These are phyloP conservation scores for Synergus japonicus DNA, from an alignment of 2,888 invertebrate genomes.

Conservation along the genomic window DNA sequence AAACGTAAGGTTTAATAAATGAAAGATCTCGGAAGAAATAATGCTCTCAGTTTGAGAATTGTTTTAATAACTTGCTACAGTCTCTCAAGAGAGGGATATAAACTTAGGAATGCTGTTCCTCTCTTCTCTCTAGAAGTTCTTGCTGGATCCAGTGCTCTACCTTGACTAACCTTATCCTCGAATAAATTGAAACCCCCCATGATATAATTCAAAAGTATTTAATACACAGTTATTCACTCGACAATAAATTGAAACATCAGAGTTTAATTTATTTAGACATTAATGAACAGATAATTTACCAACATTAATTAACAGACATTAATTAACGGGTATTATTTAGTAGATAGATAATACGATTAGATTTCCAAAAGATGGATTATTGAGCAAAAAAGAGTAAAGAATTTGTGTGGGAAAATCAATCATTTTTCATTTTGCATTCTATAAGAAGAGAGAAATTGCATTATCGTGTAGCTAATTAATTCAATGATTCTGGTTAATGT, in stretches of 20 bases:
- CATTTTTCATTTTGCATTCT: background rate
- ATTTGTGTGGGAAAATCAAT: background rate
- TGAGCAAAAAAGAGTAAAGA: background rate
- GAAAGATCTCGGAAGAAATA: conserved; percentile 13
- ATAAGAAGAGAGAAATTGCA: background rate
- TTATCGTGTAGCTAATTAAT: conserved; percentile 31
- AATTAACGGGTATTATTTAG: background rate
- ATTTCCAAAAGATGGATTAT: background rate
- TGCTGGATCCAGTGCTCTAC: background rate
- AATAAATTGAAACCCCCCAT: conserved; percentile 21
- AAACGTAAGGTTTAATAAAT: conserved; percentile 20
- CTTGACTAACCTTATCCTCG: conserved; percentile 21
- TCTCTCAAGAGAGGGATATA: conserved; percentile 21
- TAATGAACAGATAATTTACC: background rate
- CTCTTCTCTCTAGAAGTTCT: conserved; percentile 23
- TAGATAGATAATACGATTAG: background rate
- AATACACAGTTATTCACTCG: conserved; percentile 29
- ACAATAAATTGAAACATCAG: conserved; percentile 30
- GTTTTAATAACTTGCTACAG: conserved; percentile 30
- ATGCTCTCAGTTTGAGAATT: conserved; percentile 29
- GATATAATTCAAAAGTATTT: conserved; percentile 33
- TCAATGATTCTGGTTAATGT: conserved; percentile 9
- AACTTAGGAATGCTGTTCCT: conserved; percentile 34
- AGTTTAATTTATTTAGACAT: conserved; percentile 15
- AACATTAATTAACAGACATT: conserved; percentile 7